Evolutionary conservation across 2,797 vertebrate genomes (phyloP).

Genomic region (Rhincodon typus): DNA sequence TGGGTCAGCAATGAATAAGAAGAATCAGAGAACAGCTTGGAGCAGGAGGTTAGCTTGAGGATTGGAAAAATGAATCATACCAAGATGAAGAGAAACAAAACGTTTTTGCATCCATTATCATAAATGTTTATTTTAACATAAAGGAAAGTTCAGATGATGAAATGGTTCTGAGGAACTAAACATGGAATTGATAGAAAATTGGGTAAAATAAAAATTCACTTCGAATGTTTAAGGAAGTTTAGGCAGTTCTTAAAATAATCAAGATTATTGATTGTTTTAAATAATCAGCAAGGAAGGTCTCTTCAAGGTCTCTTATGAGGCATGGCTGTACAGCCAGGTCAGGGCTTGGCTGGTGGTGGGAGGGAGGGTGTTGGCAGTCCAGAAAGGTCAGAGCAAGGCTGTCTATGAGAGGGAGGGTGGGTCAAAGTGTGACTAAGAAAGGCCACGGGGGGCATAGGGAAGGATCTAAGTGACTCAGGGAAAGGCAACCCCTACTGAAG

Average conservation of each 20-base stretch:
- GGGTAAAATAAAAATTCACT: neutral
- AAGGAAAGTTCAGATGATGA: neutral
- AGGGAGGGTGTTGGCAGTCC: neutral
- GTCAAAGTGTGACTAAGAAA: too few relatives aligned
- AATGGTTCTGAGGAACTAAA: neutral
- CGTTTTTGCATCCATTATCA: neutral
- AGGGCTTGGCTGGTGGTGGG: too few relatives aligned
- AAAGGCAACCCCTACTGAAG: neutral
- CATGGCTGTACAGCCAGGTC: neutral
- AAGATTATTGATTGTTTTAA: neutral
- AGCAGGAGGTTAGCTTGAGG: neutral
- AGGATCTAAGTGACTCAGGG: neutral
- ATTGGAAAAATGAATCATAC: constrained; percentile 3
- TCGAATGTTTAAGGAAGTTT: neutral
- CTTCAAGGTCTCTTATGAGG: neutral
- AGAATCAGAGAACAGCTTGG: neutral
- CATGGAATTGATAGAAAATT: neutral
- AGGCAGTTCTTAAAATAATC: neutral
- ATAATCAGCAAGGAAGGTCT: neutral
- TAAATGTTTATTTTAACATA: neutral
- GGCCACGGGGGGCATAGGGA: neutral
- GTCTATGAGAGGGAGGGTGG: too few relatives aligned
- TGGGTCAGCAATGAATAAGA: neutral
- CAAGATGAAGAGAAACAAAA: neutral
- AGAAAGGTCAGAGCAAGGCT: neutral